phyloP scores from a whole-genome alignment of 2,113 vertebrate species.

The Eulemur rufifrons region DNA sequence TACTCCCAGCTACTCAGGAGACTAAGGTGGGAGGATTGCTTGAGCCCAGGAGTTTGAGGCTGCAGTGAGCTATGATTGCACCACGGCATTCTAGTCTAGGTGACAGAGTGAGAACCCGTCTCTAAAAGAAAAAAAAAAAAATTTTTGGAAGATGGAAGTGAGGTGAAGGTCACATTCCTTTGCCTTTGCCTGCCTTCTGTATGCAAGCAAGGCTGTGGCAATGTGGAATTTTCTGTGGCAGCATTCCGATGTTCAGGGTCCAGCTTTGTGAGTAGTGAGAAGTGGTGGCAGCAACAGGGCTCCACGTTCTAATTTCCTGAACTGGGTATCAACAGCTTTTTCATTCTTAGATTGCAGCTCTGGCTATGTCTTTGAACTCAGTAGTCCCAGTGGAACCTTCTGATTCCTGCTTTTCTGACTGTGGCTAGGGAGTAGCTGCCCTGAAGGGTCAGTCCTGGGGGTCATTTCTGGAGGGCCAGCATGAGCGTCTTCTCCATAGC shows the following conservation, averaged over 20 bases:
- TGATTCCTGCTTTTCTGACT: not conserved
- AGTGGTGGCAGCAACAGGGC: not conserved
- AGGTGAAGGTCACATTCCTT: not conserved
- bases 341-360: not conserved
- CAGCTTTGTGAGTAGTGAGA: not conserved
- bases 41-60: no score
- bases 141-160: not conserved
- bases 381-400: not conserved
- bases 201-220: not conserved
- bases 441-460: not conserved
- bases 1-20: no score
- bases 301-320: not conserved
- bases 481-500: not conserved
- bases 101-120: no score
- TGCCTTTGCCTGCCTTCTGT: not conserved
- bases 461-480: not conserved
- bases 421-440: not conserved
- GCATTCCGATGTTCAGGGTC: not conserved
- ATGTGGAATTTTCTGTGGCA: not conserved
- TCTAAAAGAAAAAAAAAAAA: no score
- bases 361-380: not conserved
- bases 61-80: no score
- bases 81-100: no score
- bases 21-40: no score
- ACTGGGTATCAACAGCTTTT: not conserved